Base-by-base conservation (phyloP, 1,140 invertebrate genomes). In the Dendrolimus kikuchii region DNA sequence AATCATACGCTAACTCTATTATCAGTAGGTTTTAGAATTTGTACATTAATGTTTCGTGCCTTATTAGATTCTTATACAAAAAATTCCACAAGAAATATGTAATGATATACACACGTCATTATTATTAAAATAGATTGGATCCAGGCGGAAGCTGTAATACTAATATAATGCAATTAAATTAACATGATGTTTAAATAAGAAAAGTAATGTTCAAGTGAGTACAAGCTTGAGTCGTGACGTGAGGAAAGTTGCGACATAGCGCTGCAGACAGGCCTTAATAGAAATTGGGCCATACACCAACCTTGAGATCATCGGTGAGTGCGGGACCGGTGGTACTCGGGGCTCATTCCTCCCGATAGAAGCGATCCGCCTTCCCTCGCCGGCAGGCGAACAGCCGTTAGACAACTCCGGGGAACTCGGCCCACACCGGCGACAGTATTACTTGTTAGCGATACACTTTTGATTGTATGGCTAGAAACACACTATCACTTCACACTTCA, bases 281-380 rank as follows among this genome's bases (percentile, higher is more conserved):
- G 37, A 46, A 10, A 36, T 44, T 7, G 5, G 40, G 52, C 23
- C 37, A 54, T 62, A 49, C 62, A 71, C 81, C 78, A 83, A 86
- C 82, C 82, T 86, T 84, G 82, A 84, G 79, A 86, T 86, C 81
- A 84, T 86, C 82, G 82, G 81, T 84, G 74, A 79, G 81, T 84
- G 75, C 70, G 67, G 74, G 71, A 78, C 51, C 66, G 73, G 68
- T 78, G 70, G 71, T 81, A 75, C 72, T 68, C 79, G 76, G 81
- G 81, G 81, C 81, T 86, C 82, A 86, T 86, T 82, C 82, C 82
- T 86, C 81, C 82, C 81, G 79, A 74, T 74, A 64, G 61, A 74
- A 73, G 69, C 73, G 69, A 71, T 77, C 63, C 77, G 77, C 82
- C 80, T 77, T 86, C 74, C 76, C 79, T 84, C 81, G 74, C 79